Evolutionary conservation across 2,888 invertebrate species (phyloP).

Genomic region (Tinea pellionella): DNA sequence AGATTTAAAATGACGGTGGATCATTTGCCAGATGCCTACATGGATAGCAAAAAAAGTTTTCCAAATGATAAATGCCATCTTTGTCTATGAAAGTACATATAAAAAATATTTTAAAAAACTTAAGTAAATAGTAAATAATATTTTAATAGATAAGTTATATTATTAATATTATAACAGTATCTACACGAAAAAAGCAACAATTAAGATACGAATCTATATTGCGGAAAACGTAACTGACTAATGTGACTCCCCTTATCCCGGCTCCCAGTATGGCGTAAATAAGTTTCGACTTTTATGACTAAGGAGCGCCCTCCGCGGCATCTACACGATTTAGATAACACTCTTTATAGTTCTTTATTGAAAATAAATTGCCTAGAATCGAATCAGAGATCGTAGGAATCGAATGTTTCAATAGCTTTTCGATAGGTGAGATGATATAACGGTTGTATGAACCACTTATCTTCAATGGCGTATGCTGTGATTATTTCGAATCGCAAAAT

Average conservation of each 20-base stretch:
- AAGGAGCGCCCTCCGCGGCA: constrained; percentile 43
- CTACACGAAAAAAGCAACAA: not conserved
- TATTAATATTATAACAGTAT: not conserved
- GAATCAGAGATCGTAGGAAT: constrained; percentile 48
- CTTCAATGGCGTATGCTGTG: constrained; percentile 1
- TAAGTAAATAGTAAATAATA: no score
- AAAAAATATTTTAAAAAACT: no score
- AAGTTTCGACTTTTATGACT: constrained; percentile 60
- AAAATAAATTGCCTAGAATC: constrained; percentile 71
- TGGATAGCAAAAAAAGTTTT: no score
- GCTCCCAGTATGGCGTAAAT: constrained; percentile 52
- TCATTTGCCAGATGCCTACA: no score
- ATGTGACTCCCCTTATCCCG: constrained; percentile 21
- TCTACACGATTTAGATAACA: constrained; percentile 66
- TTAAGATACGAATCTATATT: constrained; percentile 4
- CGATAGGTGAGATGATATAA: constrained; percentile 50
- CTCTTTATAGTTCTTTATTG: constrained; percentile 70
- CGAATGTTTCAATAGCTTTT: constrained; percentile 56
- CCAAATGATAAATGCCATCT: no score
- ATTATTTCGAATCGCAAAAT: not conserved
- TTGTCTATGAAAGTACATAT: no score
- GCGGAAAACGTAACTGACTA: constrained; percentile 4
- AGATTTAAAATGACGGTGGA: no score
- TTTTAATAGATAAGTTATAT: no score
- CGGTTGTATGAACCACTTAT: not conserved